Evolutionary conservation across 2,113 vertebrate species (phyloP).

Genomic region (Semicossyphus pulcher): DNA sequence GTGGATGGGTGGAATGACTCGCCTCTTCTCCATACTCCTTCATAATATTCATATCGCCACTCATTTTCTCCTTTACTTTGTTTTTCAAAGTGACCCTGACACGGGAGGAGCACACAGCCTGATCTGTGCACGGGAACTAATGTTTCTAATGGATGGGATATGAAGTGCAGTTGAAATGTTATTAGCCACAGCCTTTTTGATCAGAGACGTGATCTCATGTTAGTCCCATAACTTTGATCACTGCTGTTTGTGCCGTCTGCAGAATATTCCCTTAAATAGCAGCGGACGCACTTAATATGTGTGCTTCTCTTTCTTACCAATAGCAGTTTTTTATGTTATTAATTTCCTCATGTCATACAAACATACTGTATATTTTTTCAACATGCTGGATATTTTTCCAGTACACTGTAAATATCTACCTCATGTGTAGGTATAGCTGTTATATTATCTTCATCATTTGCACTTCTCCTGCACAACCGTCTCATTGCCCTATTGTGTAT

Average conservation of each 20-base stretch:
- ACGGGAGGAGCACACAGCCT: slow-evolving; percentile 16
- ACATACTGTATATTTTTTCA: too few species aligned
- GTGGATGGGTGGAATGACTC: slow-evolving; percentile 77
- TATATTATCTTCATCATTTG: too few species aligned
- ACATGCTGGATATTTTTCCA: too few species aligned
- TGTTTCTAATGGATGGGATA: slow-evolving; percentile 22
- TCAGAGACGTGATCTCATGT: background rate
- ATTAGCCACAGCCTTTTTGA: background rate
- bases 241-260: background rate
- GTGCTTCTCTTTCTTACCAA: too few species aligned
- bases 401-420: too few species aligned
- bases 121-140: slow-evolving; percentile 13
- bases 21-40: slow-evolving; percentile 69
- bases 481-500: too few species aligned
- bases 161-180: background rate
- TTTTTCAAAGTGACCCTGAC: slow-evolving; percentile 71
- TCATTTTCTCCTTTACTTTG: slow-evolving; percentile 67
- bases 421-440: too few species aligned
- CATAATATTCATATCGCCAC: slow-evolving; percentile 74
- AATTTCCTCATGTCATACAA: too few species aligned
- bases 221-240: background rate
- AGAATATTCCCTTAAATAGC: background rate
- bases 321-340: too few species aligned
- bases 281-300: too few species aligned
- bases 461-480: too few species aligned